phyloP scores from a whole-genome alignment of 2,888 invertebrate genomes.

The Hipparchia semele region DNA sequence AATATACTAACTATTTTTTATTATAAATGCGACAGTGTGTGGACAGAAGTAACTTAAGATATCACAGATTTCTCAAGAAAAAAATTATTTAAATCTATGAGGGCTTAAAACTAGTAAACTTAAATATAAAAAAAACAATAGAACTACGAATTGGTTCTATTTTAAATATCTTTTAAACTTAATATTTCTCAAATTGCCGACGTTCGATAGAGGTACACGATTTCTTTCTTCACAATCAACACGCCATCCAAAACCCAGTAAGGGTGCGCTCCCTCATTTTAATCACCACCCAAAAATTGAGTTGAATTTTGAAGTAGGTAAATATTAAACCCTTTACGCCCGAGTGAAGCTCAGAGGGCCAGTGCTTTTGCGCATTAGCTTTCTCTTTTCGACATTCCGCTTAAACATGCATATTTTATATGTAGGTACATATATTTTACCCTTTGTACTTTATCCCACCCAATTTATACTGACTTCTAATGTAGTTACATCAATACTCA shows the following conservation, averaged over 20 bases:
- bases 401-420: neutral
- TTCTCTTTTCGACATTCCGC: neutral
- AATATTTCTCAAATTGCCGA: neutral
- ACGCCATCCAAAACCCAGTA: neutral
- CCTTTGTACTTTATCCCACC: neutral
- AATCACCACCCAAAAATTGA: constrained; percentile 5
- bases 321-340: constrained; percentile 1
- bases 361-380: neutral
- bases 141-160: too few relatives aligned
- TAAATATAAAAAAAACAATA: too few relatives aligned
- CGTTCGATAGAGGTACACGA: neutral
- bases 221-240: constrained; percentile 13
- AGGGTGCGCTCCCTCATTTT: constrained; percentile 1
- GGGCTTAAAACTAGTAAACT: too few relatives aligned
- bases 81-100: too few relatives aligned
- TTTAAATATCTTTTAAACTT: neutral
- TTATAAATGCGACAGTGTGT: too few relatives aligned
- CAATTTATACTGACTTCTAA: neutral
- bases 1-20: too few relatives aligned
- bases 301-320: neutral
- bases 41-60: too few relatives aligned
- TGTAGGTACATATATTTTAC: too few relatives aligned
- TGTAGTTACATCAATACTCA: too few relatives aligned
- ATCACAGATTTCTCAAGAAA: too few relatives aligned
- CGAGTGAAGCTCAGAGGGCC: neutral